Evolutionary conservation across 2,113 vertebrate species (phyloP).

Genomic region (Macrotis lagotis): DNA sequence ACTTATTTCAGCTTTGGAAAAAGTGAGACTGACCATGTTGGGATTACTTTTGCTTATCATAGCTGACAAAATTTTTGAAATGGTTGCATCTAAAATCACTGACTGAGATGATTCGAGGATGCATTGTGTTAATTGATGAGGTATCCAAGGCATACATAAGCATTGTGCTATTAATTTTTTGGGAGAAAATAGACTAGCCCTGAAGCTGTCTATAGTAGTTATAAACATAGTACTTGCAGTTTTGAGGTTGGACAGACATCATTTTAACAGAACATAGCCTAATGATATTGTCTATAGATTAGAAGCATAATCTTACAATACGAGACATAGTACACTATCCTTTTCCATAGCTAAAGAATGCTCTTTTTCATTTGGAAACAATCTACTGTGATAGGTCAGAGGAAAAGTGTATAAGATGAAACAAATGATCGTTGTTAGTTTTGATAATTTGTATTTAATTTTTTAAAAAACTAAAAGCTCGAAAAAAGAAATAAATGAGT

Average conservation of each 20-base stretch:
- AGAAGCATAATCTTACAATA: conserved; percentile 4
- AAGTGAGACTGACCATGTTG: conserved; percentile 27
- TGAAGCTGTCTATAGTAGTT: not conserved
- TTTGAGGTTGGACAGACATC: conserved; percentile 4
- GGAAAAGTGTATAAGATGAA: conserved; percentile 19
- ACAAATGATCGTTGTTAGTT: not conserved
- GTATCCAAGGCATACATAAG: not conserved
- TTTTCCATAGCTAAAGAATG: conserved; percentile 38
- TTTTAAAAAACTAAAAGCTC: conserved; percentile 3
- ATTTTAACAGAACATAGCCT: conserved; percentile 25
- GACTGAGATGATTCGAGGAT: not conserved
- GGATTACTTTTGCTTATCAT: not conserved
- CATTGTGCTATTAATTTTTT: not conserved
- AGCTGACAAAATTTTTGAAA: not conserved
- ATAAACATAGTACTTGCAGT: not conserved
- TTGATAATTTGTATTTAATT: conserved; percentile 16
- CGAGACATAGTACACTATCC: conserved; percentile 25
- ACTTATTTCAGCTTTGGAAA: not conserved
- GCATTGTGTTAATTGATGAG: not conserved
- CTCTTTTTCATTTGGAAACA: conserved; percentile 45
- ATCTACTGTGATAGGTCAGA: conserved; percentile 40
- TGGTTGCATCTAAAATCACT: not conserved
- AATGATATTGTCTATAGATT: conserved; percentile 5
- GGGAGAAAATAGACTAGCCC: not conserved
- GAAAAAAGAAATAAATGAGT: conserved; percentile 12